These are phyloP conservation scores for Ramphastos sulfuratus DNA, from an alignment of 2,113 vertebrate species.

Conservation along the genomic window DNA sequence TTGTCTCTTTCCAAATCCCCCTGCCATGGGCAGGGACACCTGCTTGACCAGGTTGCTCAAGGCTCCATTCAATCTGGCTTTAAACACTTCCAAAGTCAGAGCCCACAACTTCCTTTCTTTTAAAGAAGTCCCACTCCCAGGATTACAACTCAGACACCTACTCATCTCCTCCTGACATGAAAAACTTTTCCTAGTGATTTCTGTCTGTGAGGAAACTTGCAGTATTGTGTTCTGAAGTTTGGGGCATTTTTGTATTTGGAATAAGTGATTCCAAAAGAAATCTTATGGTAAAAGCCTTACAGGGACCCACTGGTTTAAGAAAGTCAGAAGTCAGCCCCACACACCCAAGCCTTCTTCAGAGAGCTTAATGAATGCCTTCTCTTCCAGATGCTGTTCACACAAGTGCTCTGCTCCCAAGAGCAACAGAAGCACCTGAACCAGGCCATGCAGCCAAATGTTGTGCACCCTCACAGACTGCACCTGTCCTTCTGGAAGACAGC, in stretches of 20 bases:
- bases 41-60: no score
- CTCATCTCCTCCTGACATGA: not conserved
- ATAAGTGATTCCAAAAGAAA: not conserved
- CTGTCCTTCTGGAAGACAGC: not conserved
- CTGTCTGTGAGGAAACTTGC: rapidly evolving
- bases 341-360: not conserved
- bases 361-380: not conserved
- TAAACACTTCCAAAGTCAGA: no score
- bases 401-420: not conserved
- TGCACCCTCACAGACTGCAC: not conserved
- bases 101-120: not conserved
- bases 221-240: not conserved
- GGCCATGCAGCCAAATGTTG: not conserved
- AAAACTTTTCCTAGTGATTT: not conserved
- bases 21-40: no score
- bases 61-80: no score
- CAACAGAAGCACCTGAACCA: no score
- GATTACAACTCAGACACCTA: not conserved
- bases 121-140: not conserved
- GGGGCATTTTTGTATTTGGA: not conserved
- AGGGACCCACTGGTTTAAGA: not conserved
- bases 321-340: not conserved
- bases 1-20: no score
- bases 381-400: no score
- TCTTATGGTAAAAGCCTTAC: not conserved